These are phyloP conservation scores for Trochalopteron elliotii DNA, from an alignment of 2,113 vertebrate species.

Conservation along the genomic window DNA sequence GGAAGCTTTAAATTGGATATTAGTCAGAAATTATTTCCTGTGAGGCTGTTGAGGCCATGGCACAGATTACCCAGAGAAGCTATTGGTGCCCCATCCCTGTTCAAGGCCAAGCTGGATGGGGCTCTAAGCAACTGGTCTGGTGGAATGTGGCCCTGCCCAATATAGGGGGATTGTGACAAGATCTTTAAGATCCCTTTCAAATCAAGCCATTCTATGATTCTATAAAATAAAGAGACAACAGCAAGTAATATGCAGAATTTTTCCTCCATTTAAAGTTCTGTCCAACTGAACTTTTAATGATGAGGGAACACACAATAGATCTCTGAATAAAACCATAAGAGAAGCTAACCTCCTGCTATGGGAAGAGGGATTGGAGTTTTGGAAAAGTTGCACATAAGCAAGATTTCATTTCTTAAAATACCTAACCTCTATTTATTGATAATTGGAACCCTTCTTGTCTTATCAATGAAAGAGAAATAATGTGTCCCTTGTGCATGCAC, in stretches of 20 bases:
- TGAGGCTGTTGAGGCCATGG: background rate
- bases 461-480: background rate
- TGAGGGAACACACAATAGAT: background rate
- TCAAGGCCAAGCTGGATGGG: background rate
- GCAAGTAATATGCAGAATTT: background rate
- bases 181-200: background rate
- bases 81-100: background rate
- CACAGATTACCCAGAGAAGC: too few species aligned
- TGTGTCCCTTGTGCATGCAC: background rate
- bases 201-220: background rate
- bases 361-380: background rate
- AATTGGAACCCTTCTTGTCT: background rate
- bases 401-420: background rate
- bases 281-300: background rate
- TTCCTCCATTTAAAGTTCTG: background rate
- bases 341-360: background rate
- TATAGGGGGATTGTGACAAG: rapidly evolving
- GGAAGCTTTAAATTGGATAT: background rate
- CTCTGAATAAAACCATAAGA: background rate
- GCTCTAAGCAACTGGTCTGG: background rate
- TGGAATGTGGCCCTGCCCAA: background rate
- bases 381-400: background rate
- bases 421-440: background rate
- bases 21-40: background rate
- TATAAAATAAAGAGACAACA: background rate